Evolutionary conservation across 2,797 vertebrate species (phyloP).

Genomic region (Amniataba percoides): DNA sequence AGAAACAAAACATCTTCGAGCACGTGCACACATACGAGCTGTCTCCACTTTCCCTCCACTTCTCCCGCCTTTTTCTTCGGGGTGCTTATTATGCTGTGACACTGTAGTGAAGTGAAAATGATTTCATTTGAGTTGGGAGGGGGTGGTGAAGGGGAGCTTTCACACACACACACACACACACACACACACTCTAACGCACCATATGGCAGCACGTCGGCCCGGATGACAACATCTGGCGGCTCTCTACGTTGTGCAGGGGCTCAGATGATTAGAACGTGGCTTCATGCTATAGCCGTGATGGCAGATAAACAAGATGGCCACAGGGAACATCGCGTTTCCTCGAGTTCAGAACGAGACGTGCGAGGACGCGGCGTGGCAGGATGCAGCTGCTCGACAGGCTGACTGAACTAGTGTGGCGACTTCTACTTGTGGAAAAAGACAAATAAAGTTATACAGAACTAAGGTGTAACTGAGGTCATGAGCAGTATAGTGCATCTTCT

Average conservation of each 20-base stretch:
- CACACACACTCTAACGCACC: slow-evolving; percentile 24
- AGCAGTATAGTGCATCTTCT: too few relatives aligned
- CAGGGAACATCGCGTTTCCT: not conserved
- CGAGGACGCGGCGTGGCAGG: not conserved
- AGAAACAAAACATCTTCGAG: slow-evolving; percentile 48
- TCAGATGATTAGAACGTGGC: slow-evolving; percentile 30
- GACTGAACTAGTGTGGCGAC: not conserved
- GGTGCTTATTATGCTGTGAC: slow-evolving; percentile 69
- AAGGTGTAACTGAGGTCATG: too few relatives aligned
- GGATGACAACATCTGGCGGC: slow-evolving; percentile 76
- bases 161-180: not conserved
- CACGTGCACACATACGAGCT: not conserved
- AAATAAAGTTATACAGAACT: too few relatives aligned
- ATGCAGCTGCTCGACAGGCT: slow-evolving; percentile 12
- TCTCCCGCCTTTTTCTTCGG: slow-evolving; percentile 51
- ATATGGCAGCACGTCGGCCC: slow-evolving; percentile 68
- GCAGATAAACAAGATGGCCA: slow-evolving; percentile 9
- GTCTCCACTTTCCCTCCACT: slow-evolving; percentile 10
- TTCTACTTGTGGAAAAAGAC: slow-evolving; percentile 4
- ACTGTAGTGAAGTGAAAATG: slow-evolving; percentile 74
- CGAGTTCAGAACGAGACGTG: not conserved
- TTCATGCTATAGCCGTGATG: slow-evolving; percentile 21
- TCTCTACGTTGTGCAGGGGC: slow-evolving; percentile 31
- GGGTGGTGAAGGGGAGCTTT: slow-evolving; percentile 14
- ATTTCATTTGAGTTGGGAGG: slow-evolving; percentile 65